Percentiles rank a stretch among this genome's conserved stretches.
These are phyloP conservation scores for Etheostoma cragini DNA, from an alignment of 2,113 vertebrate genomes.

Conservation along the genomic window DNA sequence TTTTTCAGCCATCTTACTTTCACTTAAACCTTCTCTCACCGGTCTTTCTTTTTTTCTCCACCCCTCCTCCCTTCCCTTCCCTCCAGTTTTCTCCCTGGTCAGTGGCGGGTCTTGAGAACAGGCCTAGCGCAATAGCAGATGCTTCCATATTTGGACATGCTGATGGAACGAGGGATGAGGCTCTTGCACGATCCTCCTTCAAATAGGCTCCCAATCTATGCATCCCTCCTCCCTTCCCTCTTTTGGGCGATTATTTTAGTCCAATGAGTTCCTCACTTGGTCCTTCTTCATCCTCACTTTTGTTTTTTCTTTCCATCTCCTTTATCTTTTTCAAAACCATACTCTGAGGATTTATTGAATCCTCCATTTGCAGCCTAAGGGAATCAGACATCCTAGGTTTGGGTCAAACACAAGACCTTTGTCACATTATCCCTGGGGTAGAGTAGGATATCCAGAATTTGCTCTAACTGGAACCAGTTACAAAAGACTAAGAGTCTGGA, in stretches of 20 bases:
- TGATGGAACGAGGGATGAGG: constrained; percentile 73
- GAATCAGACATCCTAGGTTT: constrained; percentile 3
- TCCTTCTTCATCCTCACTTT: neutral
- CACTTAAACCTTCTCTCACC: constrained; percentile 50
- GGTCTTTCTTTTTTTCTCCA: neutral
- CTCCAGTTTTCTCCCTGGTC: constrained; percentile 64
- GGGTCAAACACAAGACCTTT: constrained; percentile 23
- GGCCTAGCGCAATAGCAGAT: constrained; percentile 67
- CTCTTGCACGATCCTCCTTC: constrained; percentile 68
- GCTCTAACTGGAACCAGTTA: neutral
- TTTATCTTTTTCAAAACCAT: constrained; percentile 20
- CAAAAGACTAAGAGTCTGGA: neutral
- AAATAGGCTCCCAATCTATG: constrained; percentile 47
- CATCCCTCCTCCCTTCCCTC: constrained; percentile 43
- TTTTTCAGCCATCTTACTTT: constrained; percentile 35
- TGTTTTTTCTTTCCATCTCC: constrained; percentile 8
- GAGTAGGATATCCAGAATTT: neutral
- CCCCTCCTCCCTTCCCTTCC: constrained; percentile 30
- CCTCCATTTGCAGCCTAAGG: neutral
- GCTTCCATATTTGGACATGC: constrained; percentile 84
- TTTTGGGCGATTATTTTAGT: constrained; percentile 56
- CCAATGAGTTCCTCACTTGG: constrained; percentile 39
- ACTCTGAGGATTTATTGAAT: constrained; percentile 20
- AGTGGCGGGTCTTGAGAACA: constrained; percentile 73
- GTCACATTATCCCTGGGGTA: constrained; percentile 1